phyloP scores from a whole-genome alignment of 2,888 invertebrate species.

The Diplazon laetatorius region DNA sequence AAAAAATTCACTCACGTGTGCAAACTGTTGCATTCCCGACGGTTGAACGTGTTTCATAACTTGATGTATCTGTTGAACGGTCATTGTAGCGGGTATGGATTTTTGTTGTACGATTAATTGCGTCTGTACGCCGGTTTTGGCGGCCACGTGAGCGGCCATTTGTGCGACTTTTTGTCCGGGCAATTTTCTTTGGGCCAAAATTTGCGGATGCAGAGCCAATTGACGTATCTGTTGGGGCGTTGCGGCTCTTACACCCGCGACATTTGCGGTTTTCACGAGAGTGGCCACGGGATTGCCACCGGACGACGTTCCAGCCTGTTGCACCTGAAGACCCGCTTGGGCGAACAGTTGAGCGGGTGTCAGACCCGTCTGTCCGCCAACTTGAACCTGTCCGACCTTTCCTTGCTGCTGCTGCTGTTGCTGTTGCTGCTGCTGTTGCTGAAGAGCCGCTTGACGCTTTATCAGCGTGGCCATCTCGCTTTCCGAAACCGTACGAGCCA shows the following conservation, averaged over 20 bases:
- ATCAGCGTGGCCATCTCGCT: constrained; percentile 85
- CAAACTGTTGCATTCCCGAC: constrained; percentile 78
- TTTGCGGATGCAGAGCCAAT: constrained; percentile 85
- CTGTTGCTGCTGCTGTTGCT: constrained; percentile 67
- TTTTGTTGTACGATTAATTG: constrained; percentile 89
- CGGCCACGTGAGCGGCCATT: constrained; percentile 83
- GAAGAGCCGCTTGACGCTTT: constrained; percentile 83
- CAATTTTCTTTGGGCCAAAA: constrained; percentile 85
- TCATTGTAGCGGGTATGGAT: constrained; percentile 86
- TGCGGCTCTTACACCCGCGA: constrained; percentile 84
- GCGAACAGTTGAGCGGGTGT: constrained; percentile 85
- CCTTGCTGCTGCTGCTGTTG: constrained; percentile 79
- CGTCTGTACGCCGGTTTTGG: constrained; percentile 84
- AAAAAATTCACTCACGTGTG: constrained; percentile 76
- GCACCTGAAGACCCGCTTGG: constrained; percentile 84
- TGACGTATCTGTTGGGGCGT: constrained; percentile 87
- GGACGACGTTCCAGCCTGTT: constrained; percentile 83
- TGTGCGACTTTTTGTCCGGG: constrained; percentile 86
- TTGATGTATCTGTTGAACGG: constrained; percentile 90
- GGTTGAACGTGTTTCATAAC: constrained; percentile 87
- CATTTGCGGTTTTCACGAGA: constrained; percentile 85
- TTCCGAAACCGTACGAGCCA: constrained; percentile 84
- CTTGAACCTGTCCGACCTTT: constrained; percentile 81
- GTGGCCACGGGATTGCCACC: constrained; percentile 85
- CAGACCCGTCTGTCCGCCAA: constrained; percentile 76